Conservation (phyloP, 37 sponge, comb jelly and placozoan genomes). For the Chondrosia reniformis region DNA sequence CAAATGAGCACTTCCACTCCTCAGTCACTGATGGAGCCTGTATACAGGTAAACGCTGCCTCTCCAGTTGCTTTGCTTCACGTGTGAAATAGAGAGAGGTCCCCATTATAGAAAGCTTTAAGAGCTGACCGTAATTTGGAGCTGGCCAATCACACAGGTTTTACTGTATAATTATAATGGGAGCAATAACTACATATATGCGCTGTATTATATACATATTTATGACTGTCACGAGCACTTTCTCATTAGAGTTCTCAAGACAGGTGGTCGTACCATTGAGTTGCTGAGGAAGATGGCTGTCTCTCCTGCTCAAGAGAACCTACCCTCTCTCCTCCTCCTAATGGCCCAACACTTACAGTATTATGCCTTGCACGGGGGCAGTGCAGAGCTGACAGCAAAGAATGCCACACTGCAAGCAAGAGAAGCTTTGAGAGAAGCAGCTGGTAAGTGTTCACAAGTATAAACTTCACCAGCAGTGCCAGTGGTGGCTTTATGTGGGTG, state of each 20-base stretch:
- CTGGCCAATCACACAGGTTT: too few relatives aligned
- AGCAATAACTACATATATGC: too few relatives aligned
- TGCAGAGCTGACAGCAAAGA: constrained; percentile 21
- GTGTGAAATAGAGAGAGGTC: too few relatives aligned
- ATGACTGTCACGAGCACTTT: too few relatives aligned
- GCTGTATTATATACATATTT: too few relatives aligned
- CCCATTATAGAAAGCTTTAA: too few relatives aligned
- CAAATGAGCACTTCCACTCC: constrained; percentile 13
- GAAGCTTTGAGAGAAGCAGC: constrained; percentile 32
- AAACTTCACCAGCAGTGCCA: too few relatives aligned
- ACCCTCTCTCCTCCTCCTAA: not conserved
- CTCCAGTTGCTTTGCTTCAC: too few relatives aligned
- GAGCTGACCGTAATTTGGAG: too few relatives aligned
- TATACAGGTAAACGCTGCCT: constrained; percentile 7
- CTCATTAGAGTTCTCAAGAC: constrained; percentile 25
- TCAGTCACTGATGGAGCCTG: constrained; percentile 17
- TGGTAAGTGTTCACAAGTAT: not conserved
- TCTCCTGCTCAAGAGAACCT: not conserved
- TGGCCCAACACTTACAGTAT: constrained; percentile 15
- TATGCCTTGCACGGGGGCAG: constrained; percentile 30
- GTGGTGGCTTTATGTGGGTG: not conserved
- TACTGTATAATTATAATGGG: too few relatives aligned
- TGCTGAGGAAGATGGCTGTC: constrained; percentile 1
- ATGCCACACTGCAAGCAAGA: constrained; percentile 19
- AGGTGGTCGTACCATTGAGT: constrained; percentile 14